Evolutionary conservation across 2,797 vertebrate genomes (phyloP), one percentile per base, ranked within the genome.

Genomic region (Poecilia velifera): DNA sequence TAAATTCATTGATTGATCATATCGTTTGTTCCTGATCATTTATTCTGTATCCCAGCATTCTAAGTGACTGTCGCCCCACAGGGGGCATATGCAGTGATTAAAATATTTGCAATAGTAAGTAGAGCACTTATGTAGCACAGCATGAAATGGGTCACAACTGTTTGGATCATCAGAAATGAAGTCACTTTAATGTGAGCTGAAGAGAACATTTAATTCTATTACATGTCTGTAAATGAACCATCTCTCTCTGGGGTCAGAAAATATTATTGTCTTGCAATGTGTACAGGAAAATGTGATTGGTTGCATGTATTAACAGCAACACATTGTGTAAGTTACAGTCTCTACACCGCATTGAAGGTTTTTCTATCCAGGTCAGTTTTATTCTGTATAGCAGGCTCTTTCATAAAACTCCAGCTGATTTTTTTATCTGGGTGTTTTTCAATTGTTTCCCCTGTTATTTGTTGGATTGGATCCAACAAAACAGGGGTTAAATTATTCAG

Each of bases 31-130:
- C 4, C 12, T 43, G 4, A 25, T 70, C 10, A 7, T n/a, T 43
- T 13, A n/a, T 71, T 14, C 13, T 45, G 18, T 71, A 71, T 28
- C 9, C 22, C 12, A 71, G 39, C 5, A 13, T 14, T 45, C 25
- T 71, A 6, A 28, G 5, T 12, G 25, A 5, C 14, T n/a, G 41
- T 45, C 25, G 12, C 39, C 41, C 45, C 25, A n/a, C 22, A 71
- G 5, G 41, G 22, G 68, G 25, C 9, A 18, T 45, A 71, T 28
- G 41, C n/a, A 46, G 41, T 7, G 12, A 71, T 45, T 71, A 14
- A 71, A 71, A n/a, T 28, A 71, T 71, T 46, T 71, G 28, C 43
- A 46, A 46, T 14, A 71, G 25, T 71, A 71, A 46, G 66, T 43
- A 41, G 20, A 70, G 36, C 66, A 70, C 66, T 41, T 25, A 28